Base-by-base conservation (phyloP, 2,797 vertebrate species). In the Crenichthys baileyi region DNA sequence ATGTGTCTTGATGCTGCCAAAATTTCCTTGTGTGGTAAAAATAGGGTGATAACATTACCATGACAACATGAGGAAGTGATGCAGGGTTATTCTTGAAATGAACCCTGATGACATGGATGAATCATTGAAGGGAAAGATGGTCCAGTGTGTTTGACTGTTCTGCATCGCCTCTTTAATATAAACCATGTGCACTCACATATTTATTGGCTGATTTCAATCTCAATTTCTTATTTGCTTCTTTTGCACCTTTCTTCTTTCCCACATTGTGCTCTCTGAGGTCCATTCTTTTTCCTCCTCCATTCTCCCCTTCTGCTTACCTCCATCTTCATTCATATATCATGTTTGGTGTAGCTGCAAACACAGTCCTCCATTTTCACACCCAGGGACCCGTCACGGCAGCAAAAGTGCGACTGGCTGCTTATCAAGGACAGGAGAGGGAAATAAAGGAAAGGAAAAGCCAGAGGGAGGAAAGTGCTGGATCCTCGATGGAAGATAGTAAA, bases 311-410 rank as follows among this genome's bases (percentile, higher is more conserved):
- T 81, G 60, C 68, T 79, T 80, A 31, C 83, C 86, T 60, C 75
- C 83, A 76, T 78, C 80, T 75, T 61, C 48, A 29, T 85, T 80
- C 39, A 29, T 81, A 84, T 79, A 71, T 83, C 73, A 46, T 78
- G 77, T 74, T 72, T 7, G 58, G 65, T 74, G 76, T 65, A 78
- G 60, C 53, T 50, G 79, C 70, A 75, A 80, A 77, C 60, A 24
- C 67, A 26, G 55, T 78, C 75, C 67, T 88, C 67, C 81, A 77
- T 85, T 91, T 85, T 91, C 53, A 73, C 91, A 91, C 87, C 90
- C 85, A 83, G 88, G 90, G 86, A 88, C 89, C 95, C 83, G 53
- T 94, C 91, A 93, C 93, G 91, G 94, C 94, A 95, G 94, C 94
- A 85, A 87, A 85, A 87, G 71, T 44, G 70, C 76, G 70, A 85